Evolutionary conservation across 2,888 invertebrate genomes (phyloP), one percentile per base, ranked within the genome.

Genomic region (Drosophila flavopinicola): DNA sequence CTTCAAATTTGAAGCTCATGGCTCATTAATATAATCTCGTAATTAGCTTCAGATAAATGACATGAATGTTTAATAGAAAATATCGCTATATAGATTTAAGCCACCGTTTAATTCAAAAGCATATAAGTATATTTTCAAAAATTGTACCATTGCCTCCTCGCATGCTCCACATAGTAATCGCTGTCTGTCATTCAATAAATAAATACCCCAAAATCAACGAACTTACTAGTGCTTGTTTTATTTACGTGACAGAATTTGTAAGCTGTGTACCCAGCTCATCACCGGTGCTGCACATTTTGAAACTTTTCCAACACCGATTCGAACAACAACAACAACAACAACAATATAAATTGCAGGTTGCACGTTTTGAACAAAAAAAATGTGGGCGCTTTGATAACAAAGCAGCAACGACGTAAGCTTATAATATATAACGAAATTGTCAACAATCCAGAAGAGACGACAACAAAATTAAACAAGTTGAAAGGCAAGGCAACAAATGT

Each of bases 361-460:
- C 82, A 85, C 83, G 80, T 80, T 80, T 80, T 76, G 54, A 56
- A 78, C 59, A 20, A 20, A 20, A 24, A 85, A 68, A 64, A 74
- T 74, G 74, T 72, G 71, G 42, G 73, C 73, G 61, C 67, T 32
- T 54, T 84, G 82, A 85, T 68, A 82, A 79, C 66, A 77, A 66
- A 75, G 61, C 56, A 54, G 69, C 63, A 71, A 27, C 70, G 66
- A 66, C 38, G 44, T 37, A 9, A 49, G 44, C 38, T 29, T 45
- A 30, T 38, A 41, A 15, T 20, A 48, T 25, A 51, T 29, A 45
- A 9, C 25, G 11, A 44, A 48, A 38, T 66, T 63, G 59, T 60
- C 69, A 72, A 60, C 66, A 59, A 61, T 41, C 24, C 17, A 32
- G 57, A 42, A 52, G 20, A 29, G 27, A 24, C 39, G 41, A 47